These are phyloP conservation scores for Caenorhabditis latens DNA, from an alignment of 1,140 invertebrate genomes.

Conservation along the genomic window DNA sequence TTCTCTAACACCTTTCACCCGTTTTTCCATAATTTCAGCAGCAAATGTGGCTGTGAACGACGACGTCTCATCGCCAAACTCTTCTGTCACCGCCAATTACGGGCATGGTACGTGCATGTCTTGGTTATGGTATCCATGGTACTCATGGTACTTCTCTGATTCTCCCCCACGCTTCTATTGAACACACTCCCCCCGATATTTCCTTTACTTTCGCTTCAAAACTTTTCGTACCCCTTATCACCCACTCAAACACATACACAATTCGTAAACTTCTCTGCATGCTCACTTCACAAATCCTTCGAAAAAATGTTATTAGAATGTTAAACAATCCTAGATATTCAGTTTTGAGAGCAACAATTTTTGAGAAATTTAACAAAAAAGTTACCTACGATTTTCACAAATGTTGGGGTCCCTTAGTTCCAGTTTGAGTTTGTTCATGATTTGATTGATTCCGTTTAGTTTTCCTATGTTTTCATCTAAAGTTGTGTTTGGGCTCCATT, in stretches of 20 bases:
- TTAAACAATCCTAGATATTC: no score
- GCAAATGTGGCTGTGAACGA: slow-evolving; percentile 9
- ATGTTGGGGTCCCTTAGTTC: no score
- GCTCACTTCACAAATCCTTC: neutral
- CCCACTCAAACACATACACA: neutral
- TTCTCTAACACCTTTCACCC: neutral
- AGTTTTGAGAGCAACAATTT: neutral
- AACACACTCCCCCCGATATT: neutral
- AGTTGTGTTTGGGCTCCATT: no score
- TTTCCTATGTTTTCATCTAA: neutral
- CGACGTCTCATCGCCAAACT: slow-evolving; percentile 40
- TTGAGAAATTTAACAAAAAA: neutral
- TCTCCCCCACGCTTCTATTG: neutral
- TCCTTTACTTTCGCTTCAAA: neutral
- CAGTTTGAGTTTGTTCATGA: neutral
- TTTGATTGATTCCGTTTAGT: neutral
- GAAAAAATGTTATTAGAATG: no score
- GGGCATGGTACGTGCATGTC: slow-evolving; percentile 47
- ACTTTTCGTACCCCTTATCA: slow-evolving; percentile 23
- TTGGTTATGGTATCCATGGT: neutral
- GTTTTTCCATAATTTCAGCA: slow-evolving; percentile 3
- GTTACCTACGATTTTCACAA: no score
- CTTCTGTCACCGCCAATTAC: slow-evolving; percentile 43
- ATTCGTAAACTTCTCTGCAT: slow-evolving; percentile 21
- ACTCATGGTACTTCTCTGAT: no score